Evolutionary conservation across 2,888 invertebrate genomes (phyloP).

Genomic region (Sesamia inferens): DNA sequence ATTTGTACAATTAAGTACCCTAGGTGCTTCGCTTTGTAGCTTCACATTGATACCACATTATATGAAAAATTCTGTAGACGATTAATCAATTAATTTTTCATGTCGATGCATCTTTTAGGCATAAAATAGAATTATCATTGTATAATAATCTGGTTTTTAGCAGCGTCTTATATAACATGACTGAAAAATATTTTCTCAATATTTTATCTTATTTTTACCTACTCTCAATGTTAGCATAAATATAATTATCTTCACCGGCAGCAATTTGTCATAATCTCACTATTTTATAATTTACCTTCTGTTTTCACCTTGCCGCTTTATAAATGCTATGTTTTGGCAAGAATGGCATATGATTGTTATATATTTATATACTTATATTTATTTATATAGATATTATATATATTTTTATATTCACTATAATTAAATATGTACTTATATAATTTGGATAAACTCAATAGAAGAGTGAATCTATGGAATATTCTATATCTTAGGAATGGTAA

Average conservation of each 20-base stretch:
- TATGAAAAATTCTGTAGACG: background rate
- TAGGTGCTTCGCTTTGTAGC: background rate
- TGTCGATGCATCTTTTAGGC: no score
- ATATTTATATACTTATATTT: constrained; percentile 7
- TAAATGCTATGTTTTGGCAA: constrained; percentile 31
- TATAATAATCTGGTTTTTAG: background rate
- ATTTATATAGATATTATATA: background rate
- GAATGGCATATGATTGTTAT: constrained; percentile 1
- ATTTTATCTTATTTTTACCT: background rate
- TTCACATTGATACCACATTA: background rate
- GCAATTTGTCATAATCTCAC: constrained; percentile 2
- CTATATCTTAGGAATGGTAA: constrained; percentile 43
- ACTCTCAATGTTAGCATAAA: background rate
- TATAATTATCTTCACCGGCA: constrained; percentile 17
- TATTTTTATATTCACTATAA: no score
- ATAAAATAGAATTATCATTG: background rate
- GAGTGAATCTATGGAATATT: constrained; percentile 38
- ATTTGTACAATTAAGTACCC: background rate
- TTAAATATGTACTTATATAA: background rate
- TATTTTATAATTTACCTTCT: background rate
- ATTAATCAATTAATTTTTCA: background rate
- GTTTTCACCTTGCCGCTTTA: background rate
- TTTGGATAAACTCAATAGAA: constrained; percentile 48
- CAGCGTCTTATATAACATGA: background rate
- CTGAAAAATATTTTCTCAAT: background rate